Evolutionary conservation across 2,113 vertebrate genomes (phyloP), one percentile per base, ranked within the genome.

Genomic region (Glaucomys volans): DNA sequence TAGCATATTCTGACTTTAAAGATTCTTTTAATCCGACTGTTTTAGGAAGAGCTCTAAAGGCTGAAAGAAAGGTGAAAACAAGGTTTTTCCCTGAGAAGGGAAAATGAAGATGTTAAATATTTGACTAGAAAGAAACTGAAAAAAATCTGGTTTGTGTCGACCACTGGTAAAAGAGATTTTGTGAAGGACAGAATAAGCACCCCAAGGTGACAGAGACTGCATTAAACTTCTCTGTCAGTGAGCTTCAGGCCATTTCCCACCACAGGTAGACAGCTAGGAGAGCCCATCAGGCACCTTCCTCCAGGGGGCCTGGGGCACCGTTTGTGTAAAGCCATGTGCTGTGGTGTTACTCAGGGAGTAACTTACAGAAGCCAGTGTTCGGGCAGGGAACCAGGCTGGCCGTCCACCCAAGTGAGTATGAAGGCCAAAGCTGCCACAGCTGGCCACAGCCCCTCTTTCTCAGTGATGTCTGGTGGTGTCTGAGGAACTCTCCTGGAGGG

Each of bases 351-450:
- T 16, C 72, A 2, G 35, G 77, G 8, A 17, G 12, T 32, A 0
- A 0, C 1, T 0, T 18, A 42, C 42, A 59, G 8, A 86, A 83
- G 59, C 71, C 95, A 40, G 32, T 44, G 24, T 98, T 96, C 26
- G 97, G 95, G 2, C 87, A 28, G 76, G 95, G 97, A 84, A 91
- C 76, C 54, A 96, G 72, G 67, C 90, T 98, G 93, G 91, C 62
- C 32, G 0, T 97, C 81, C 72, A 42, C 22, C 75, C 92, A 2
- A 32, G 97, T 97, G 54, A 95, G 94, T 95, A 50, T 22, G 69
- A 67, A 91, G 44, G 18, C 24, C 0, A 1, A 76, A 81, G 75
- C 52, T 50, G 2, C 35, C 1, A 14, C 18, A 40, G 44, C n/a
- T 52, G n/a, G 12, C 32, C 0, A 20, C 40, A 35, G 40, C 24